These are phyloP conservation scores for Drosophila testacea DNA, from an alignment of 2,888 invertebrate species.

Conservation along the genomic window DNA sequence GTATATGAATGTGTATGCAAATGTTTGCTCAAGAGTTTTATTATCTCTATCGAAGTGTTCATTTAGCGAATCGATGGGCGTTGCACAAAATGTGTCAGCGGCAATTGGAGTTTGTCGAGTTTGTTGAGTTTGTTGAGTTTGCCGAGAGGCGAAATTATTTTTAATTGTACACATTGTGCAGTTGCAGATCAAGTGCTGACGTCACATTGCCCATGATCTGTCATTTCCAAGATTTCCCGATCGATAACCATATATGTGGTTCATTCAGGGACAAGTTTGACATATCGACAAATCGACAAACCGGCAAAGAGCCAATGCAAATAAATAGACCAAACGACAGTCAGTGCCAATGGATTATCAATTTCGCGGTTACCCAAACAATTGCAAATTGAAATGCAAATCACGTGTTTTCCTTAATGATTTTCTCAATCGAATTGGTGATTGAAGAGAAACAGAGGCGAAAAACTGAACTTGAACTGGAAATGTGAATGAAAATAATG, in stretches of 20 bases:
- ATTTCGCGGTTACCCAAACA: conserved; percentile 52
- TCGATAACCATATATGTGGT: conserved; percentile 13
- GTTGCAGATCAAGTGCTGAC: conserved; percentile 52
- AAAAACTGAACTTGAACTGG: conserved; percentile 63
- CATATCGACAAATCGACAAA: conserved; percentile 4
- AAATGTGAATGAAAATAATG: conserved; percentile 30
- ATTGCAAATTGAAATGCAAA: conserved; percentile 61
- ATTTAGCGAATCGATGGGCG: conserved; percentile 60
- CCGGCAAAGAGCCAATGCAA: conserved; percentile 70
- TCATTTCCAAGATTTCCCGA: conserved; percentile 21
- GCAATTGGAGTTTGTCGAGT: conserved; percentile 57
- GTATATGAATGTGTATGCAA: conserved; percentile 5
- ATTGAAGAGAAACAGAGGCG: conserved; percentile 4
- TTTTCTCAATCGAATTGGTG: conserved; percentile 48
- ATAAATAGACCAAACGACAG: conserved; percentile 46
- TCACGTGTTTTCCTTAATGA: conserved; percentile 69
- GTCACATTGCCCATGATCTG: conserved; percentile 44
- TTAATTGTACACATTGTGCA: conserved; percentile 69
- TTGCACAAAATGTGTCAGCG: conserved; percentile 69
- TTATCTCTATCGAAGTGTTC: conserved; percentile 42
- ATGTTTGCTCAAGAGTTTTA: conserved; percentile 17
- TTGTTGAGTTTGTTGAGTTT: conserved; percentile 14
- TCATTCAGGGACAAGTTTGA: conserved; percentile 45
- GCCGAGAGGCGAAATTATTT: conserved; percentile 59
- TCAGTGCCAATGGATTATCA: conserved; percentile 27